Evolutionary conservation across 2,113 vertebrate genomes (phyloP).

Genomic region (Aythya baeri): DNA sequence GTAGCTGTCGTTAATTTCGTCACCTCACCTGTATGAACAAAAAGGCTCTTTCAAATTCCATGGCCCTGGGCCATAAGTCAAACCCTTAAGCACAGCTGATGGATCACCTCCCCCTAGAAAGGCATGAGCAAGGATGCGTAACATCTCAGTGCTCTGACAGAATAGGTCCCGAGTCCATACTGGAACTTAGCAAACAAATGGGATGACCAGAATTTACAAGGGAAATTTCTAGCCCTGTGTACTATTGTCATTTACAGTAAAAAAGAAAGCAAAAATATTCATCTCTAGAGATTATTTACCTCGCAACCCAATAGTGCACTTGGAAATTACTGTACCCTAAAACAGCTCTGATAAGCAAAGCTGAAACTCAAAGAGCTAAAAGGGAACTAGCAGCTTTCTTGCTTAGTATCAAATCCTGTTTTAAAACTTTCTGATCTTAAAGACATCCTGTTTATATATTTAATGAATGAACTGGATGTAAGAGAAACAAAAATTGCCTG

Average conservation of each 20-base stretch:
- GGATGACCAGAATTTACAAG: slow-evolving; percentile 53
- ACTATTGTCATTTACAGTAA: slow-evolving; percentile 69
- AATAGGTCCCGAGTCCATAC: background rate
- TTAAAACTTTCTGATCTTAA: slow-evolving; percentile 76
- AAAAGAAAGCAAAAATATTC: slow-evolving; percentile 64
- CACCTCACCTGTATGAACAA: background rate
- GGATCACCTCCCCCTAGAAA: background rate
- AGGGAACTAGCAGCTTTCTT: slow-evolving; percentile 75
- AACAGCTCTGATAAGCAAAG: slow-evolving; percentile 66
- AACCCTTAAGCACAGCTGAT: background rate
- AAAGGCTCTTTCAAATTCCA: background rate
- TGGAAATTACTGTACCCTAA: slow-evolving; percentile 72
- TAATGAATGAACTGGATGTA: slow-evolving; percentile 55
- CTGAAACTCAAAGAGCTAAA: slow-evolving; percentile 77
- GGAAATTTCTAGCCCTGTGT: slow-evolving; percentile 68
- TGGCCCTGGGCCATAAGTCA: background rate
- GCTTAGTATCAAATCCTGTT: slow-evolving; percentile 79
- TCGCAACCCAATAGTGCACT: slow-evolving; percentile 1
- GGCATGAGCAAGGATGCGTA: background rate
- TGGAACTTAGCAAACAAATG: slow-evolving; percentile 41
- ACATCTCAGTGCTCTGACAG: background rate
- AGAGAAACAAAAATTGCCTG: slow-evolving; percentile 6
- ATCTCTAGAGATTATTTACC: slow-evolving; percentile 72
- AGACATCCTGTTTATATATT: slow-evolving; percentile 76
- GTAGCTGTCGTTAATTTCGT: background rate